A percentile compares a stretch with the other conserved stretches of the same genome.
These are phyloP conservation scores for Rhizoglyphus robini DNA, from an alignment of 1,140 invertebrate genomes.

Conservation along the genomic window DNA sequence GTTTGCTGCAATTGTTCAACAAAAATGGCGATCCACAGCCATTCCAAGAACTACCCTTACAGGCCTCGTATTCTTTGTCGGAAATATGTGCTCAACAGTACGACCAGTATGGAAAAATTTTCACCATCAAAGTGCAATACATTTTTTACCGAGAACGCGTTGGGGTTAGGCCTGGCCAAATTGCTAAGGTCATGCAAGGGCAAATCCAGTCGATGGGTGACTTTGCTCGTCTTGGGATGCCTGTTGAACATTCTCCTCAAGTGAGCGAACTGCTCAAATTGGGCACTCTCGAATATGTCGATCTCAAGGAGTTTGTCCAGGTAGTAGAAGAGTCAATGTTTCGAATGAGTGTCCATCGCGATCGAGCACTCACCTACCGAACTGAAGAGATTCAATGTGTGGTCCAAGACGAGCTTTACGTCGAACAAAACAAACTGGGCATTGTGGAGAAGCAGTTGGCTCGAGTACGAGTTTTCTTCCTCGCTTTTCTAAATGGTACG, in stretches of 20 bases:
- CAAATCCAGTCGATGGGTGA: conserved; percentile 61
- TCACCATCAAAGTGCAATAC: conserved; percentile 94
- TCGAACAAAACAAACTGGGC: conserved; percentile 75
- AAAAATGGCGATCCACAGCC: conserved; percentile 52
- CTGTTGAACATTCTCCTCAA: conserved; percentile 92
- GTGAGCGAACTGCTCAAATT: conserved; percentile 92
- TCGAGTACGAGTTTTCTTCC: conserved; percentile 81
- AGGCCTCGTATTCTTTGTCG: conserved; percentile 33
- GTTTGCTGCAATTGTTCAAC: conserved; percentile 71
- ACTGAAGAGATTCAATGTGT: conserved; percentile 96
- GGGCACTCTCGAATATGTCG: conserved; percentile 72
- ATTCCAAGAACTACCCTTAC: conserved; percentile 29
- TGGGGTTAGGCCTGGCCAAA: conserved; percentile 86
- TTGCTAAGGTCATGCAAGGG: conserved; percentile 66
- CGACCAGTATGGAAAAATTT: conserved; percentile 97
- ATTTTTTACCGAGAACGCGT: conserved; percentile 96
- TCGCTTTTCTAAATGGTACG: conserved; percentile 61
- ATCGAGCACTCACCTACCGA: conserved; percentile 81
- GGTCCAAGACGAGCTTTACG: conserved; percentile 88
- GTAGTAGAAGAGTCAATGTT: conserved; percentile 45
- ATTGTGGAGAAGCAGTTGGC: conserved; percentile 81
- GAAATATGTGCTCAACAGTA: conserved; percentile 81
- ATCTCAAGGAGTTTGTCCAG: conserved; percentile 74
- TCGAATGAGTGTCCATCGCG: conserved; percentile 61
- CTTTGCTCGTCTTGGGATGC: conserved; percentile 85